These are phyloP conservation scores for Apogon talboti DNA, from an alignment of 2,797 vertebrate genomes.

Conservation along the genomic window DNA sequence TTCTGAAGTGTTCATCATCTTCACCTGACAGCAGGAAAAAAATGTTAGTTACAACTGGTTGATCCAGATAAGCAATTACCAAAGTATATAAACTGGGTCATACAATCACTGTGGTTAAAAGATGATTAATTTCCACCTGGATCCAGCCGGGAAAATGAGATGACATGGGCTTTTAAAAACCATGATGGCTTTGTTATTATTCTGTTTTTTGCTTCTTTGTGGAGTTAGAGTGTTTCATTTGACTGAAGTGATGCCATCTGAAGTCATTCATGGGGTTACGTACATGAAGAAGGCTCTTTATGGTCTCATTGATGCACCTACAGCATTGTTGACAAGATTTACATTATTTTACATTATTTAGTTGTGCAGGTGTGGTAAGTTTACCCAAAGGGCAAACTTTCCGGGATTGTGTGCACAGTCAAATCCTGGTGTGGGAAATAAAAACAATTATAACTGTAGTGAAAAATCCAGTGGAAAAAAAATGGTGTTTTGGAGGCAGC, in stretches of 20 bases:
- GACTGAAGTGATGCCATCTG: conserved; percentile 1
- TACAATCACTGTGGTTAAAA: no score
- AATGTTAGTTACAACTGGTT: no score
- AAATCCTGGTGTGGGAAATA: conserved; percentile 2
- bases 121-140: no score
- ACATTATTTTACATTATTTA: neutral
- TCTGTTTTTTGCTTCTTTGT: neutral
- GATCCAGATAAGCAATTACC: no score
- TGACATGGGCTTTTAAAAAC: neutral
- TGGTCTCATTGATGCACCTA: neutral
- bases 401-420: neutral
- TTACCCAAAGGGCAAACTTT: conserved; percentile 15
- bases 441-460: conserved; percentile 24
- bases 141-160: neutral
- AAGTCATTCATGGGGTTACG: no score
- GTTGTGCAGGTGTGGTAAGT: neutral
- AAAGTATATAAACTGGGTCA: no score
- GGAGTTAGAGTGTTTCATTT: neutral
- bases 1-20: no score
- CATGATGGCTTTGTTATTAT: neutral
- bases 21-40: no score
- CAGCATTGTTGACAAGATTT: neutral
- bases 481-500: conserved; percentile 46
- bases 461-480: conserved; percentile 49
- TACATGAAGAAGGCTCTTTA: neutral